Evolutionary conservation across 2,888 invertebrate genomes (phyloP).

Genomic region (Cryptosula pallasiana): DNA sequence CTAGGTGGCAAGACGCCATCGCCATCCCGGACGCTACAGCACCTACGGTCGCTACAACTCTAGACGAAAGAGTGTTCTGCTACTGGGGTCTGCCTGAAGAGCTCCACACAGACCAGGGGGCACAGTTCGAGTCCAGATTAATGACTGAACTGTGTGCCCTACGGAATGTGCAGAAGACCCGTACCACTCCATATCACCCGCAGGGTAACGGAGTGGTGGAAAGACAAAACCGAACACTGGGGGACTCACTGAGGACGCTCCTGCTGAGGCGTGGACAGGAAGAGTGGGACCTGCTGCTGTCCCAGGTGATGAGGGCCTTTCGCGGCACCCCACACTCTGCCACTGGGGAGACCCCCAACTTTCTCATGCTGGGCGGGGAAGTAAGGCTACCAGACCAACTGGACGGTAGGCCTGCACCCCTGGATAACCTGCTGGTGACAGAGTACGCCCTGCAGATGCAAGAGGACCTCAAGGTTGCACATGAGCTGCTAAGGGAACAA

Average conservation of each 20-base stretch:
- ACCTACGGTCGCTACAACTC: neutral
- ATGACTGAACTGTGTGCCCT: neutral
- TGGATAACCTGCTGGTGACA: too few species aligned
- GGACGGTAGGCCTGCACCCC: neutral
- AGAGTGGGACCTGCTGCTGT: neutral
- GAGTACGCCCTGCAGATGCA: too few species aligned
- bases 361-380: neutral
- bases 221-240: neutral
- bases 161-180: neutral
- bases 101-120: neutral
- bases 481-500: too few species aligned
- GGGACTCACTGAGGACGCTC: neutral
- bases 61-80: neutral
- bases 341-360: neutral
- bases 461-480: too few species aligned
- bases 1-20: neutral
- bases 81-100: neutral
- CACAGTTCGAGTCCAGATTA: neutral
- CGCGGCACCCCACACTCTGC: neutral
- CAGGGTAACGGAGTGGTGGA: neutral
- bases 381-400: neutral
- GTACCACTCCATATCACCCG: neutral
- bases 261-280: neutral
- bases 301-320: neutral
- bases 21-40: neutral